phyloP scores from a whole-genome alignment of 2,113 vertebrate species.

The Indicator maculatus region DNA sequence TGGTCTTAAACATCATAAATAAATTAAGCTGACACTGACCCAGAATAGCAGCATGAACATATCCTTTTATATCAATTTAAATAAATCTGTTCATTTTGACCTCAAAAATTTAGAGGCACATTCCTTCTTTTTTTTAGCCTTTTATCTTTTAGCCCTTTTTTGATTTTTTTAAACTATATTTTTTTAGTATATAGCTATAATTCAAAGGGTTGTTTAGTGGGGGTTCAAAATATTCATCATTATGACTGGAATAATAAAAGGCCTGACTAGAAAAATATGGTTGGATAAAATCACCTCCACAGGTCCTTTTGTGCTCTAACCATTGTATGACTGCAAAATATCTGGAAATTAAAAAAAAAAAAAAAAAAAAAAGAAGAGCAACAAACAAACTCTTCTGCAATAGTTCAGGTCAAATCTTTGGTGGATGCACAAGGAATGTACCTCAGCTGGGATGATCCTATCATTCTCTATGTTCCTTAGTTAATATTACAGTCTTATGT shows the following conservation, averaged over 20 bases:
- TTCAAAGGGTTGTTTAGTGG: not conserved
- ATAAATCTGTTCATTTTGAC: not conserved
- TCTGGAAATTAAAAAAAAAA: not conserved
- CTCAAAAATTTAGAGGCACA: not conserved
- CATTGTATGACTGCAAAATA: not conserved
- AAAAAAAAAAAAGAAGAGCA: no score
- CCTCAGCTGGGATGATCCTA: not conserved
- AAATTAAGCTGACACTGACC: not conserved
- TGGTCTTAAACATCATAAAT: not conserved
- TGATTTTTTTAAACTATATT: not conserved
- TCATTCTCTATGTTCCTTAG: not conserved
- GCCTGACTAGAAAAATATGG: not conserved
- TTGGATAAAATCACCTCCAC: not conserved
- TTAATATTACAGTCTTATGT: not conserved
- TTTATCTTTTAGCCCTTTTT: not conserved
- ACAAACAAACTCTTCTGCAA: not conserved
- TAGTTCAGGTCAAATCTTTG: not conserved
- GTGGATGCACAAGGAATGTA: not conserved
- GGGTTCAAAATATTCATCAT: not conserved
- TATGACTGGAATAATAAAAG: not conserved
- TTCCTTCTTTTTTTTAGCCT: not conserved
- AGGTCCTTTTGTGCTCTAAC: not conserved
- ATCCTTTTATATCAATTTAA: not conserved
- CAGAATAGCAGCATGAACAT: not conserved
- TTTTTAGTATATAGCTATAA: not conserved